Conservation (phyloP, 2,888 invertebrate genomes). For the Smittia aterrima region DNA sequence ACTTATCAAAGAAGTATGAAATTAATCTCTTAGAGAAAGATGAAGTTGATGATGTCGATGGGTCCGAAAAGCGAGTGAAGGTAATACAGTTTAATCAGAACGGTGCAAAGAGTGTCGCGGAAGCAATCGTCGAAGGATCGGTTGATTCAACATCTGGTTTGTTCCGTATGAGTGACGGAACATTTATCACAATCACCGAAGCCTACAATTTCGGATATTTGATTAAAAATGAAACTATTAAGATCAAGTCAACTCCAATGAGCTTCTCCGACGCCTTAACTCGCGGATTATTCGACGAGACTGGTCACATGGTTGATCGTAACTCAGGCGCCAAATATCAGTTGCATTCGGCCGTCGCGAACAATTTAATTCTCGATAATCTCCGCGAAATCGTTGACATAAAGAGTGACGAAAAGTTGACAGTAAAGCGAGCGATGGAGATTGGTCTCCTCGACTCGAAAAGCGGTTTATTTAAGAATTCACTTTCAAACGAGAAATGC, state of each 20-base stretch:
- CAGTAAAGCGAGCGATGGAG: conserved; percentile 76
- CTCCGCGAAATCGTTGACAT: conserved; percentile 83
- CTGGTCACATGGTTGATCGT: conserved; percentile 81
- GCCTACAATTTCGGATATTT: conserved; percentile 83
- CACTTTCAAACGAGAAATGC: conserved; percentile 70
- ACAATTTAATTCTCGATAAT: conserved; percentile 74
- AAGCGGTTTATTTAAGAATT: conserved; percentile 77
- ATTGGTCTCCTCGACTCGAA: conserved; percentile 76
- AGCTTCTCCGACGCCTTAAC: conserved; percentile 83
- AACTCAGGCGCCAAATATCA: conserved; percentile 80
- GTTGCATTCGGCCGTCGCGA: conserved; percentile 76
- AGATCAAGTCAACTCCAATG: conserved; percentile 75
- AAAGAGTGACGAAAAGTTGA: conserved; percentile 73
- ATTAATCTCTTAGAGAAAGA: conserved; percentile 72
- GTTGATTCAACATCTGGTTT: conserved; percentile 80
- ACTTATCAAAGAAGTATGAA: conserved; percentile 64
- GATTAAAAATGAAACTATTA: conserved; percentile 71
- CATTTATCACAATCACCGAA: conserved; percentile 77
- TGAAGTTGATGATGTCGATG: conserved; percentile 67
- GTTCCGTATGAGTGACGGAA: conserved; percentile 71
- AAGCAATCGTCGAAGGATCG: conserved; percentile 81
- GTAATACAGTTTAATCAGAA: conserved; percentile 55
- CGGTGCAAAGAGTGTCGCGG: conserved; percentile 67
- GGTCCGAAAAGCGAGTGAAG: conserved; percentile 70
- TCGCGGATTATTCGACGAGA: conserved; percentile 79